Conservation (phyloP, 2,888 invertebrate species). For the Orchesellides sinensis region DNA sequence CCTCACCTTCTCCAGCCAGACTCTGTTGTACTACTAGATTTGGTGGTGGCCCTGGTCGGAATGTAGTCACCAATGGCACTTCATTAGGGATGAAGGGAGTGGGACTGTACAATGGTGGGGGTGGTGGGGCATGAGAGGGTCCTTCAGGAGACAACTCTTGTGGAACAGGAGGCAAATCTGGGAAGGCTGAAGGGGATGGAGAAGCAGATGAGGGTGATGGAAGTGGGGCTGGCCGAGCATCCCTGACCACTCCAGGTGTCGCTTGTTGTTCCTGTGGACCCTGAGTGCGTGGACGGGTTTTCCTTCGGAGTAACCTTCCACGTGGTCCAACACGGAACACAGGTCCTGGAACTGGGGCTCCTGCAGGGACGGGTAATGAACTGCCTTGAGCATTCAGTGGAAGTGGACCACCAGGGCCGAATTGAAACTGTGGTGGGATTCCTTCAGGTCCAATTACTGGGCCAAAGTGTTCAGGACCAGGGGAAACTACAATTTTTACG, state of each 20-base stretch:
- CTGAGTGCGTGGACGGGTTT: conserved; percentile 45
- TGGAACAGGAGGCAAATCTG: conserved; percentile 28
- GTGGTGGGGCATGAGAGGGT: conserved; percentile 21
- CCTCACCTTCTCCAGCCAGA: conserved; percentile 24
- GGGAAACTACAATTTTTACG: background rate
- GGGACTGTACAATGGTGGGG: conserved; percentile 28
- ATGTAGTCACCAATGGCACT: conserved; percentile 46
- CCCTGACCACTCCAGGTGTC: background rate
- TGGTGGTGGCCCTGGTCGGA: conserved; percentile 47
- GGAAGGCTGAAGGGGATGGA: conserved; percentile 2
- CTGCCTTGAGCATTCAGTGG: background rate
- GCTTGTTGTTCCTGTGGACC: conserved; percentile 15
- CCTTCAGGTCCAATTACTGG: conserved; percentile 21
- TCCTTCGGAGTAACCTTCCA: conserved; percentile 46
- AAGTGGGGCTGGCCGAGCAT: background rate
- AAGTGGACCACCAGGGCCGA: conserved; percentile 24
- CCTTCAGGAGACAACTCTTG: conserved; percentile 20
- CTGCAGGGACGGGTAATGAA: background rate
- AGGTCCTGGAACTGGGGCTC: conserved; percentile 1
- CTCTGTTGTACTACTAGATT: conserved; percentile 38
- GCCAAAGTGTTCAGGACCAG: background rate
- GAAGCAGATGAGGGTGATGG: conserved; percentile 40
- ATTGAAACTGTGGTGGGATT: conserved; percentile 8
- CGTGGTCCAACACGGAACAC: conserved; percentile 54
- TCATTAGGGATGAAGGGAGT: conserved; percentile 36